Evolutionary conservation across 2,888 invertebrate genomes (phyloP), one percentile per base, ranked within the genome.

Genomic region (Fragum whitleyi): DNA sequence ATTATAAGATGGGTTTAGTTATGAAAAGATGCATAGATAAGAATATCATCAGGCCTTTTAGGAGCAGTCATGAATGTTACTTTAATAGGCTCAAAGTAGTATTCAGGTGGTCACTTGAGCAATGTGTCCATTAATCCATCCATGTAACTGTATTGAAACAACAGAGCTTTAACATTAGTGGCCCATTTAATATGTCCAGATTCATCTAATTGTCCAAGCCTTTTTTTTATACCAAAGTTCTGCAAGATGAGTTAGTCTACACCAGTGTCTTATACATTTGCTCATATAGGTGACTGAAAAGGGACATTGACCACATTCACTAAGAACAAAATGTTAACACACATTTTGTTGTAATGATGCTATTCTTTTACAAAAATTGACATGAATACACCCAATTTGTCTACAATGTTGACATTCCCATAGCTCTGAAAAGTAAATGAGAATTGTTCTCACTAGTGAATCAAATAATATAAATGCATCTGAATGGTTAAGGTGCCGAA

Each of bases 221-320:
- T 73, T 57, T 42, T 26, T 57, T 23, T 57, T 29, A 59, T 71
- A 71, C 14, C 71, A 23, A 26, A 32, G 53, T 19, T 21, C 26
- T 6, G 28, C 51, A 29, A 71, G 53, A 32, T 71, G 59, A 23
- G 55, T 21, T 14, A 57, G 42, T 59, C 51, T 57, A 71, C 71
- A 71, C 59, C 36, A 71, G 23, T 71, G 57, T 36, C 32, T 71
- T 36, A 71, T 59, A 39, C 36, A 29, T 21, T 59, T 71, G 19
- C 23, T 71, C 32, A 59, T 55, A 71, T 57, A 71, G 7, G 21
- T n/a, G 1, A 59, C 57, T 32, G 32, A 59, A 11, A 73, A 57
- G 7, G 61, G 73, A 26, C 42, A 47, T 16, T 47, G 61, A 7
- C 62, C 73, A 19, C 36, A 71, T 71, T 71, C 71, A 57, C 71